Percentiles rank a stretch among this genome's conserved stretches.
Conservation (phyloP, 1,140 invertebrate genomes). For the Drosophila nebulosa region DNA sequence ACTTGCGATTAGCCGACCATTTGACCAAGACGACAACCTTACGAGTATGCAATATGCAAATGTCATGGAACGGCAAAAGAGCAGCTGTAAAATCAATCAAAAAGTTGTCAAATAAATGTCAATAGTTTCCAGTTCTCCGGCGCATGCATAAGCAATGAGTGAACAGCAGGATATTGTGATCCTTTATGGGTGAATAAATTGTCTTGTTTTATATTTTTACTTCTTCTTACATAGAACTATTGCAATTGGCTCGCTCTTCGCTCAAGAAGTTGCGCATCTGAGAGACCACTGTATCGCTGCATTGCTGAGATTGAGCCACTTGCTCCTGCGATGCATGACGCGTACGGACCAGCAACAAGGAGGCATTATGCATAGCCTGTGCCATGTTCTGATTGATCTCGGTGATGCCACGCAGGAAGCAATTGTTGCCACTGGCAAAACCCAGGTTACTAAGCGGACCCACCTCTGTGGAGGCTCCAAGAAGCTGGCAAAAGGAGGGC, state of each 20-base stretch:
- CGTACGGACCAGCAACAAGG: conserved; percentile 44
- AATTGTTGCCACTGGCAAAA: conserved; percentile 27
- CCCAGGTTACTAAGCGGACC: conserved; percentile 15
- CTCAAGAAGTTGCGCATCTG: conserved; percentile 38
- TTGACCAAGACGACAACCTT: conserved; percentile 14
- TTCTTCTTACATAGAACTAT: conserved; percentile 22
- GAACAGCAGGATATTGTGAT: conserved; percentile 41
- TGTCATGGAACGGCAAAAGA: neutral
- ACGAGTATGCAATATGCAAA: conserved; percentile 7
- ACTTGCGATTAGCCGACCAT: conserved; percentile 49
- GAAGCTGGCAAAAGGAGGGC: conserved; percentile 31
- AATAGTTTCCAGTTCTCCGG: conserved; percentile 15
- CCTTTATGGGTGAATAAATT: conserved; percentile 71
- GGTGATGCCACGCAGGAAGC: conserved; percentile 51
- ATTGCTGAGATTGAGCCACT: conserved; percentile 27
- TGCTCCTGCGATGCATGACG: conserved; percentile 44
- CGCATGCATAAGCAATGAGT: conserved; percentile 64
- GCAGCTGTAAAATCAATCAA: conserved; percentile 80
- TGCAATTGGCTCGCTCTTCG: conserved; percentile 50
- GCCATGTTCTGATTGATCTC: conserved; percentile 49
- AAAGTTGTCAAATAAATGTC: conserved; percentile 79
- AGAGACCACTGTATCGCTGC: conserved; percentile 33
- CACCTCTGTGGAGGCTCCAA: conserved; percentile 10
- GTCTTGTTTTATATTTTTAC: conserved; percentile 31
- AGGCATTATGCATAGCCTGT: conserved; percentile 50